phyloP scores from a whole-genome alignment of 2,888 invertebrate species.

The Epinotia brunnichana region DNA sequence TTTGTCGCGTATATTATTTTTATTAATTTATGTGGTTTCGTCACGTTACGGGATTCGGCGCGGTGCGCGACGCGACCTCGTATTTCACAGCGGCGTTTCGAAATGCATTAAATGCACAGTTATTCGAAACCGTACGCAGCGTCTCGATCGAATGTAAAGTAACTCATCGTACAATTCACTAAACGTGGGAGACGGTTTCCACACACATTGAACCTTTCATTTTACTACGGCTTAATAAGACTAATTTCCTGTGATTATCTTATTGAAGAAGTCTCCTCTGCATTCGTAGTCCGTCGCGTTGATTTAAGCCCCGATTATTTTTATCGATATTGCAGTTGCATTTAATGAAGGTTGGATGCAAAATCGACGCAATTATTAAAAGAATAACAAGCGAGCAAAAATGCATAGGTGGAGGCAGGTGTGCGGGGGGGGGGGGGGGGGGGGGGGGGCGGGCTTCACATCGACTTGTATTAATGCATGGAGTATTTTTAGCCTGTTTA shows the following conservation, averaged over 20 bases:
- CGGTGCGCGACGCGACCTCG: constrained; percentile 78
- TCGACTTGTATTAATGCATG: constrained; percentile 64
- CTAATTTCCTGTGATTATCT: constrained; percentile 34
- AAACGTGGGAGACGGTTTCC: constrained; percentile 37
- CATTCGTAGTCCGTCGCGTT: constrained; percentile 25
- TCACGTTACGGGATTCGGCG: constrained; percentile 75
- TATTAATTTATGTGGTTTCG: constrained; percentile 66
- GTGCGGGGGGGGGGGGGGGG: constrained; percentile 65
- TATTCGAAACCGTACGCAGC: constrained; percentile 53
- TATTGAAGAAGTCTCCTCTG: constrained; percentile 28
- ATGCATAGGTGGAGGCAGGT: constrained; percentile 61
- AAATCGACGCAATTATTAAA: constrained; percentile 53
- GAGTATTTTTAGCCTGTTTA: constrained; percentile 72
- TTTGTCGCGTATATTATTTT: constrained; percentile 44
- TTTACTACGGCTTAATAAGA: constrained; percentile 21
- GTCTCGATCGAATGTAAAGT: constrained; percentile 68
- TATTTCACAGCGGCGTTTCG: constrained; percentile 80
- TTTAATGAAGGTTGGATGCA: constrained; percentile 42
- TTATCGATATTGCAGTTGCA: constrained; percentile 41
- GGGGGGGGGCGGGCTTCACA: constrained; percentile 61
- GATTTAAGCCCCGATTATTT: constrained; percentile 39
- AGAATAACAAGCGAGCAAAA: constrained; percentile 52
- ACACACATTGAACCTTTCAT: constrained; percentile 29
- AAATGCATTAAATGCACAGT: constrained; percentile 83
- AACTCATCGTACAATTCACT: constrained; percentile 49